Base-by-base conservation (phyloP, 2,797 vertebrate genomes). In the Danio tinwini region DNA sequence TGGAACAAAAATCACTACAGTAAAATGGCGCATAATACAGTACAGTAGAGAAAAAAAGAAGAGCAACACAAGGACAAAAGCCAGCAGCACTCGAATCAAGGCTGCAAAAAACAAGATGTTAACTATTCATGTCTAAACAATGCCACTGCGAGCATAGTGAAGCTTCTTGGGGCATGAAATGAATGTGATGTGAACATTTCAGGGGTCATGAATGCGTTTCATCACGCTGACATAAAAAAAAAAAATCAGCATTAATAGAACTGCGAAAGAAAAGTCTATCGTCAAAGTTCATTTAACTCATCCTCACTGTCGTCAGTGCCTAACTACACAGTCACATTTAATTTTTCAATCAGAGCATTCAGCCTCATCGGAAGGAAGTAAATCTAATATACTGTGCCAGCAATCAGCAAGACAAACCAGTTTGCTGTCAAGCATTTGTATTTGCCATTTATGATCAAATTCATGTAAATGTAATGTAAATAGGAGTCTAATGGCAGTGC, bases 401-500 rank as follows among this genome's bases (percentile, higher is more conserved):
- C 45, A 62, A 68, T 49, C 16, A 21, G 64, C n/a, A 40, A 50
- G 16, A 50, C 16, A 52, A 77, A 69, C 5, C 12, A 12, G 44
- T 69, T 49, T 14, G 53, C 44, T 16, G 40, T 77, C 29, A 16
- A 37, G 13, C 39, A 12, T 19, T 39, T 39, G 29, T 64, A 13
- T 53, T 52, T 16, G 11, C 42, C 50, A 21, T 65, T 65, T 61
- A 61, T 7, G 19, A 49, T 53, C 3, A 73, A 47, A 64, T 10
- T 0, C 21, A 39, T 52, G 56, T 16, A 39, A 64, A 52, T 52
- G 2, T 37, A 40, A 45, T 21, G 14, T 16, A 19, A 42, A 17
- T 6, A 52, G 17, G 42, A 29, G 42, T 45, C 39, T 65, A 5
- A 45, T 16, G 61, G 9, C 39, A 10, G 40, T 55, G 97, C 97